phyloP scores from a whole-genome alignment of 2,888 invertebrate species.

The Drosophila kanekoi region DNA sequence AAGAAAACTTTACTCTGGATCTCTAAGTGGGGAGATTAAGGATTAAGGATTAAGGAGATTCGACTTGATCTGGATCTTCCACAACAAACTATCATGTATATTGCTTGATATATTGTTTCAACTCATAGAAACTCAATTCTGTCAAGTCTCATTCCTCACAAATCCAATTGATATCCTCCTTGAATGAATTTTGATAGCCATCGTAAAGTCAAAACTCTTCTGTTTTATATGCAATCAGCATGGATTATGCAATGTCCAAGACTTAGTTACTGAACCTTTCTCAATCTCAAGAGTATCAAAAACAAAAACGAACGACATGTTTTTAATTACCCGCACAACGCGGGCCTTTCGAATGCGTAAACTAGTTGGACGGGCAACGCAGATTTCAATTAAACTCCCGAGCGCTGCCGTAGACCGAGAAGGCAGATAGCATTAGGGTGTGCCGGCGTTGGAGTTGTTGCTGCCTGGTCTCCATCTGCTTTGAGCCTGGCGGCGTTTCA shows the following conservation, averaged over 20 bases:
- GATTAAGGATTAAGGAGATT: too few species aligned
- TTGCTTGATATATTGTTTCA: too few species aligned
- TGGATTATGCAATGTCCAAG: conserved; percentile 6
- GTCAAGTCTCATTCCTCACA: too few species aligned
- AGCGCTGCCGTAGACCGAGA: conserved; percentile 14
- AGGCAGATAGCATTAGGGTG: conserved; percentile 64
- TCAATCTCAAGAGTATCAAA: conserved; percentile 42
- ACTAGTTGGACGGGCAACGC: conserved; percentile 62
- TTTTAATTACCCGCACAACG: conserved; percentile 69
- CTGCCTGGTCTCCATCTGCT: conserved; percentile 35
- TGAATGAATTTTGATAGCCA: too few species aligned
- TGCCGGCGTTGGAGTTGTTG: conserved; percentile 51
- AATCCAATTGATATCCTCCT: too few species aligned
- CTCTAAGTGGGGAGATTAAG: too few species aligned
- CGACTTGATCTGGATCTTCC: too few species aligned
- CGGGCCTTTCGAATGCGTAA: conserved; percentile 78
- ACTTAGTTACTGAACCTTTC: conserved; percentile 26
- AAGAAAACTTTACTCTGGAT: too few species aligned
- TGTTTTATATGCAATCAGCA: background rate
- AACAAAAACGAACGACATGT: conserved; percentile 67
- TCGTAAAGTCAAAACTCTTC: background rate
- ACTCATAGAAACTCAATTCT: too few species aligned
- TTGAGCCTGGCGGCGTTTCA: conserved; percentile 46
- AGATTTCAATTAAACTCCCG: conserved; percentile 73
- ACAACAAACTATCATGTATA: too few species aligned